Evolutionary conservation across 2,113 vertebrate species (phyloP).

Genomic region (Syngnathus floridae): DNA sequence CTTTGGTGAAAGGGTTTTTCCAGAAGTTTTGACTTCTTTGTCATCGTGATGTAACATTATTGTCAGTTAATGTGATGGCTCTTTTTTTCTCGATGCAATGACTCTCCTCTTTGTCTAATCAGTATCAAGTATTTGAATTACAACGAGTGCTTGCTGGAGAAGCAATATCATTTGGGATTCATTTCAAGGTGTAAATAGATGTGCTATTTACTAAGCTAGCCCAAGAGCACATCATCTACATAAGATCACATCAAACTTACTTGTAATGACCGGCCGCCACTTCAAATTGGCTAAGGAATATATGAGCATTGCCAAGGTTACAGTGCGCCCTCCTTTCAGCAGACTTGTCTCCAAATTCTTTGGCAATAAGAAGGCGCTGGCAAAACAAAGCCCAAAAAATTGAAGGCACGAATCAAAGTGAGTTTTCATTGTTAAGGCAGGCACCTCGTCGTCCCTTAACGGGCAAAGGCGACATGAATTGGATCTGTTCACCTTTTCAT

Average conservation of each 20-base stretch:
- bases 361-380: constrained; percentile 90
- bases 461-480: not conserved
- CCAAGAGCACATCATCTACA: not conserved
- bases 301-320: constrained; percentile 92
- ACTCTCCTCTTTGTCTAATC: not conserved
- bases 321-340: constrained; percentile 95
- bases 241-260: constrained; percentile 63
- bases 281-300: constrained; percentile 94
- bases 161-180: not conserved
- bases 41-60: not conserved
- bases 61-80: not conserved
- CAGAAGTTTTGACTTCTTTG: not conserved
- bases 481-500: constrained; percentile 80
- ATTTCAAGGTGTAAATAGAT: not conserved
- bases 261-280: constrained; percentile 91
- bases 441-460: not conserved
- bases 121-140: not conserved
- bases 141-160: not conserved
- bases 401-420: not conserved
- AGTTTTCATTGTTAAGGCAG: not conserved
- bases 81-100: not conserved
- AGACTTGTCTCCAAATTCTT: constrained; percentile 92
- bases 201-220: not conserved
- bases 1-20: not conserved
- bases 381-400: constrained; percentile 12